Evolutionary conservation across 2,888 invertebrate genomes (phyloP).

Genomic region (Leptopilina myrica): DNA sequence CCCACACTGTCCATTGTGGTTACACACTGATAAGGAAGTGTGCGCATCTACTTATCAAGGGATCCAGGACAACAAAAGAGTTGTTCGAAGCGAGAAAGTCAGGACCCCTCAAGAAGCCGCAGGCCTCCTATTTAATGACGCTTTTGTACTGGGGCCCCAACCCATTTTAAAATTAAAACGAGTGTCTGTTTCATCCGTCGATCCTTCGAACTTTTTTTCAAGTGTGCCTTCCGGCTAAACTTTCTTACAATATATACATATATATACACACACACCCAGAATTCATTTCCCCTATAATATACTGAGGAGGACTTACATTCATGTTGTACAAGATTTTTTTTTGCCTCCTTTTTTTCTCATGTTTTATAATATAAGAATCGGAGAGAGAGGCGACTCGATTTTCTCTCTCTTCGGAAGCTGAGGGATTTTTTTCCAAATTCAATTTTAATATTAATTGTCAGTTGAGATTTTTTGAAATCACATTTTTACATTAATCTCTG

Average conservation of each 20-base stretch:
- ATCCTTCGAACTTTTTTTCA: constrained; percentile 56
- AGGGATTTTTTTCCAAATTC: too few relatives aligned
- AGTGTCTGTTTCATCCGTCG: constrained; percentile 59
- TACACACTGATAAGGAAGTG: constrained; percentile 48
- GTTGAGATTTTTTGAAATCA: too few relatives aligned
- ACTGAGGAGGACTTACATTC: too few relatives aligned
- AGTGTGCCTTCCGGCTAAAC: constrained; percentile 56
- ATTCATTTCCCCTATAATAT: too few relatives aligned
- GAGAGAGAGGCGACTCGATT: too few relatives aligned
- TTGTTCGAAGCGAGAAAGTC: constrained; percentile 47
- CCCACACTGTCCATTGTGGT: constrained; percentile 42
- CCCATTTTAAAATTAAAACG: constrained; percentile 59
- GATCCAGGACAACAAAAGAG: constrained; percentile 49
- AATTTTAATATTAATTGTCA: too few relatives aligned
- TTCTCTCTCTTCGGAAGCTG: too few relatives aligned
- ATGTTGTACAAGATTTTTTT: too few relatives aligned
- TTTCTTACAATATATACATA: constrained; percentile 2
- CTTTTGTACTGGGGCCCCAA: constrained; percentile 54
- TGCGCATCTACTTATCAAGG: constrained; percentile 50
- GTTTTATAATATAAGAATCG: too few relatives aligned
- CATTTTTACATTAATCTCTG: too few relatives aligned
- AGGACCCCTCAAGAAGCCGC: constrained; percentile 48
- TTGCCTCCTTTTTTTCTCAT: too few relatives aligned
- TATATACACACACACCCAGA: not conserved
- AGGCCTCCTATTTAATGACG: constrained; percentile 57